phyloP scores from a whole-genome alignment of 2,888 invertebrate genomes.

The Ormia ochracea region DNA sequence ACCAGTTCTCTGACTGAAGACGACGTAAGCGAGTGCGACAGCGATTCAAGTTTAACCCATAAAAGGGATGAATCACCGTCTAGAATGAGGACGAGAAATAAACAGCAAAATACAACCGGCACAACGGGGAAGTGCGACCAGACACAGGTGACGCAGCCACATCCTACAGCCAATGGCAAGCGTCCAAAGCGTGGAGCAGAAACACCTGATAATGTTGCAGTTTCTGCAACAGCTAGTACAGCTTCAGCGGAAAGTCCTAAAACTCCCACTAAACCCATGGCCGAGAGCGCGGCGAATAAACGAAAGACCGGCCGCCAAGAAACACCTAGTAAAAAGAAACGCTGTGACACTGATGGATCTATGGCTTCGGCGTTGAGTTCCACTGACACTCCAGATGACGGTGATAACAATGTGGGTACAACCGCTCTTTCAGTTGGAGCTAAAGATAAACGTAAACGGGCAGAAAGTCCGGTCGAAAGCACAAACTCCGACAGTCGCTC shows the following conservation, averaged over 20 bases:
- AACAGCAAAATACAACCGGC: slow-evolving; percentile 82
- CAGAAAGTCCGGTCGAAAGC: slow-evolving; percentile 87
- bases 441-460: slow-evolving; percentile 79
- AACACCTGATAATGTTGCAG: slow-evolving; percentile 77
- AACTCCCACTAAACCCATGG: slow-evolving; percentile 71
- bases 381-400: slow-evolving; percentile 52
- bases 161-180: slow-evolving; percentile 75
- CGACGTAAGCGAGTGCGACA: slow-evolving; percentile 96
- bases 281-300: slow-evolving; percentile 71
- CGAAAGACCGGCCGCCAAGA: slow-evolving; percentile 77
- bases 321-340: slow-evolving; percentile 79
- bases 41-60: slow-evolving; percentile 91
- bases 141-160: slow-evolving; percentile 66
- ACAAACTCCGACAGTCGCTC: slow-evolving; percentile 86
- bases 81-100: slow-evolving; percentile 92
- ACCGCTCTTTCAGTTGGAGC: slow-evolving; percentile 56
- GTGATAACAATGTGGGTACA: slow-evolving; percentile 60
- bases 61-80: slow-evolving; percentile 87
- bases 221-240: slow-evolving; percentile 53
- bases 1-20: slow-evolving; percentile 90
- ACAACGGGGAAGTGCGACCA: slow-evolving; percentile 68
- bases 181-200: slow-evolving; percentile 82
- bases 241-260: slow-evolving; percentile 76
- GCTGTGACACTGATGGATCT: slow-evolving; percentile 75
- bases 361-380: slow-evolving; percentile 33